Evolutionary conservation across 2,113 vertebrate genomes (phyloP).

Genomic region (Trematomus loennbergii): DNA sequence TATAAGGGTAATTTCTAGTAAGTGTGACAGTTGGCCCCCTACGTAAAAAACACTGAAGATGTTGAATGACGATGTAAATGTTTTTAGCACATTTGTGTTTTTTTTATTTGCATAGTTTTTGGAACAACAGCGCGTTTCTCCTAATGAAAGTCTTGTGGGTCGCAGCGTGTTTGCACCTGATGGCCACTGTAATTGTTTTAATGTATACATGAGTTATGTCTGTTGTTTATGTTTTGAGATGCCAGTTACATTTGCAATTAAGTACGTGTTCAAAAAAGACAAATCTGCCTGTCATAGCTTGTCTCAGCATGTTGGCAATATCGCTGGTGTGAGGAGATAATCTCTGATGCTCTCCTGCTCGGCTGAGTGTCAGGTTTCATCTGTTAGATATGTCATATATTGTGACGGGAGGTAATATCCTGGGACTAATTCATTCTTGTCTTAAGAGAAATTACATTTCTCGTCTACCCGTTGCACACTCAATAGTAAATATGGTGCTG

Average conservation of each 20-base stretch:
- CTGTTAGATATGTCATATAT: slow-evolving; percentile 43
- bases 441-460: slow-evolving; percentile 70
- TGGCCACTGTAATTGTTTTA: too few relatives aligned
- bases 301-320: slow-evolving; percentile 26
- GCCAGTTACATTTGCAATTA: too few relatives aligned
- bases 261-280: too few relatives aligned
- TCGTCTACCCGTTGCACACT: slow-evolving; percentile 59
- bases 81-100: neutral
- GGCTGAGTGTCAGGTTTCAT: slow-evolving; percentile 70
- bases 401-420: slow-evolving; percentile 59
- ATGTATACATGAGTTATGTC: too few relatives aligned
- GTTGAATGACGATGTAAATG: too few relatives aligned
- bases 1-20: too few relatives aligned
- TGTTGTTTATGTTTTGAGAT: too few relatives aligned
- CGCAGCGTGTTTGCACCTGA: too few relatives aligned
- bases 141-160: too few relatives aligned
- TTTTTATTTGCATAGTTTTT: neutral
- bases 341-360: slow-evolving; percentile 54
- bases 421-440: slow-evolving; percentile 75
- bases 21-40: too few relatives aligned
- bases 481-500: slow-evolving; percentile 56
- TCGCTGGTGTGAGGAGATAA: slow-evolving; percentile 42
- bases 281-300: neutral
- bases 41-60: too few relatives aligned
- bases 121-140: too few relatives aligned